phyloP scores from a whole-genome alignment of 2,113 vertebrate species.

The Regulus satrapa region DNA sequence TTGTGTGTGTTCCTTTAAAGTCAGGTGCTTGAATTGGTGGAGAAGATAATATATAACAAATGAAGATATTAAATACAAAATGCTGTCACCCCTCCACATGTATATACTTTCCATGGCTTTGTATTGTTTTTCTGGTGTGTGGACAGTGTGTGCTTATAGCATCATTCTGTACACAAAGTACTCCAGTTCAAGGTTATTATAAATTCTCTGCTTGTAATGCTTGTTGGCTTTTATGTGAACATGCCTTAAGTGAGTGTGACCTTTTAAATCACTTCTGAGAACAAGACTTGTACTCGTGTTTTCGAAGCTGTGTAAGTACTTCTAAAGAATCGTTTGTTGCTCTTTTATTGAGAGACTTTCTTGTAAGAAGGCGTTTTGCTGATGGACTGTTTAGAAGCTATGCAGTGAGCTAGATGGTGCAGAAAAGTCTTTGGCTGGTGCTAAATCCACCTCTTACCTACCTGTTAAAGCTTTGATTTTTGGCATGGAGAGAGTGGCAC shows the following conservation, averaged over 20 bases:
- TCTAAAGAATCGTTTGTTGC: background rate
- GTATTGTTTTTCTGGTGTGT: background rate
- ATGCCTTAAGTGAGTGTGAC: background rate
- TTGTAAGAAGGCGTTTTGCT: background rate
- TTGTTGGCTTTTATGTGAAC: background rate
- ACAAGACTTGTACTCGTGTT: background rate
- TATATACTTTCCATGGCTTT: background rate
- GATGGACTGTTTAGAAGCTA: background rate
- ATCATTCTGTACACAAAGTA: background rate
- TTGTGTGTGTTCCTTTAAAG: background rate
- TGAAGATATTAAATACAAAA: background rate
- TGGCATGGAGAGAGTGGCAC: background rate
- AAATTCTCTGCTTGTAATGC: background rate
- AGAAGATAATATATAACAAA: background rate
- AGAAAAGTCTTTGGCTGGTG: background rate
- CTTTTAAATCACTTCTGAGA: background rate
- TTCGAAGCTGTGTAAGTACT: background rate
- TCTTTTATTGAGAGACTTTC: background rate
- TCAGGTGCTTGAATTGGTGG: background rate
- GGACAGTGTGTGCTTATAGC: background rate
- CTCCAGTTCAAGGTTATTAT: background rate
- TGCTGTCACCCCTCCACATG: fast-evolving
- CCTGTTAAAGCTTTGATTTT: background rate
- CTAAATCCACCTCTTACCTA: background rate
- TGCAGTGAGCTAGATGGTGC: background rate